Percentiles rank a stretch among this genome's conserved stretches.
These are phyloP conservation scores for Unio delphinus DNA, from an alignment of 2,888 invertebrate genomes.

Conservation along the genomic window DNA sequence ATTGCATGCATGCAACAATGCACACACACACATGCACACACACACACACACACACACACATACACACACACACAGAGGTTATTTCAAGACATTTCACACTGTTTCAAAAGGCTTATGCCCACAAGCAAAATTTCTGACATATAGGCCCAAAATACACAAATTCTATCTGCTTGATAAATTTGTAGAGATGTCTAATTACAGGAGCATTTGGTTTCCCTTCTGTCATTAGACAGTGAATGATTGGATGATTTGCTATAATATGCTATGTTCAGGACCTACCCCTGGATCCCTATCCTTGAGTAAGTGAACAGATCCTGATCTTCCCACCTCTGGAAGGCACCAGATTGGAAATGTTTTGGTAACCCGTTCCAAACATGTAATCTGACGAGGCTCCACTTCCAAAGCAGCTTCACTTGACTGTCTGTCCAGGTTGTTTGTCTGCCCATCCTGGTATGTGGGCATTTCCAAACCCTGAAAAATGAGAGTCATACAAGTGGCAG, in stretches of 20 bases:
- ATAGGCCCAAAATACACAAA: too few relatives aligned
- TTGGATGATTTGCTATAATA: background rate
- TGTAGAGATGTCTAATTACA: background rate
- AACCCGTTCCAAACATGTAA: slow-evolving; percentile 83
- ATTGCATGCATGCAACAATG: too few relatives aligned
- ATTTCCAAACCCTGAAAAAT: slow-evolving; percentile 39
- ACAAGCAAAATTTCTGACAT: too few relatives aligned
- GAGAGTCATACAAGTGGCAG: too few relatives aligned
- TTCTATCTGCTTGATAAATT: background rate
- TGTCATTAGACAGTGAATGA: background rate
- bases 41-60: too few relatives aligned
- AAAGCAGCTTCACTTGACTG: slow-evolving; percentile 30
- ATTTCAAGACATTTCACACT: too few relatives aligned
- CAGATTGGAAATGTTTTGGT: slow-evolving; percentile 94
- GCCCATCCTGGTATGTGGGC: slow-evolving; percentile 18
- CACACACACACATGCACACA: too few relatives aligned
- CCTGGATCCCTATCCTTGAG: slow-evolving; percentile 94
- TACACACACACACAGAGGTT: too few relatives aligned
- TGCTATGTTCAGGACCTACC: slow-evolving; percentile 76
- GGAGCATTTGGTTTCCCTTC: background rate
- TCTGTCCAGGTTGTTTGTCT: background rate
- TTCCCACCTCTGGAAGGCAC: slow-evolving; percentile 93
- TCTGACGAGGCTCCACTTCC: slow-evolving; percentile 46
- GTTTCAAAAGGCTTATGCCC: too few relatives aligned
- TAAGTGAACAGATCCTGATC: slow-evolving; percentile 93